Evolutionary conservation across 2,797 vertebrate species (phyloP), one percentile per base, ranked within the genome.

Genomic region (Dendrocincla fuliginosa): DNA sequence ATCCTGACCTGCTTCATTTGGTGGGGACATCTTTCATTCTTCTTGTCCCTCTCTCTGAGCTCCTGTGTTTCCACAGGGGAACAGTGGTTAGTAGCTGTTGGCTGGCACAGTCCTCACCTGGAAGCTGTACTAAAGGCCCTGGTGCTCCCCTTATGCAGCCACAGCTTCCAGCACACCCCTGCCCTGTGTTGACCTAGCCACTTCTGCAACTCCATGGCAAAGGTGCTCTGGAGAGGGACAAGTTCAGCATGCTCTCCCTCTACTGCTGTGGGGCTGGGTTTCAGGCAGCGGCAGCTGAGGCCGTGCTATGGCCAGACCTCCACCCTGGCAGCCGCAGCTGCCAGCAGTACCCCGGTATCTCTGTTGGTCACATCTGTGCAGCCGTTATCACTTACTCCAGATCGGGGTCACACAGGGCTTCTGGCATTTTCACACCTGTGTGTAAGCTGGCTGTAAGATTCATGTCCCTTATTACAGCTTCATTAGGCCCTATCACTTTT

Each of bases 401-500:
- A 65, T 57, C 28, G 8, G 82, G 37, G 42, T 94, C 37, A 41
- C 28, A 5, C 25, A 60, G 83, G 57, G 67, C 39, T 93, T 77
- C 65, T 78, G 84, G 37, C 57, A 46, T 74, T 39, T 68, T 94
- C 32, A 47, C 0, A 2, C 67, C 82, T 33, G n/a, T 35, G 64
- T n/a, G 12, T 91, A 53, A 95, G 68, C 91, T 1, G 16, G n/a
- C 44, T 67, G 52, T 69, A 50, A 68, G 39, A 69, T 80, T 79
- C 55, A 41, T 2, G 0, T 60, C 69, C 57, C 87, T 84, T 68
- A 30, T 87, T 59, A 95, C 79, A 95, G 14, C 89, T 95, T 95
- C 85, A 91, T 95, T 93, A 95, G 75, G 69, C 33, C 33, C 35
- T 64, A 89, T 71, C 17, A 13, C 87, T 78, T 82, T 87, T 88